phyloP scores from a whole-genome alignment of 2,888 invertebrate species.

The Ommatoiulus sabulosus region DNA sequence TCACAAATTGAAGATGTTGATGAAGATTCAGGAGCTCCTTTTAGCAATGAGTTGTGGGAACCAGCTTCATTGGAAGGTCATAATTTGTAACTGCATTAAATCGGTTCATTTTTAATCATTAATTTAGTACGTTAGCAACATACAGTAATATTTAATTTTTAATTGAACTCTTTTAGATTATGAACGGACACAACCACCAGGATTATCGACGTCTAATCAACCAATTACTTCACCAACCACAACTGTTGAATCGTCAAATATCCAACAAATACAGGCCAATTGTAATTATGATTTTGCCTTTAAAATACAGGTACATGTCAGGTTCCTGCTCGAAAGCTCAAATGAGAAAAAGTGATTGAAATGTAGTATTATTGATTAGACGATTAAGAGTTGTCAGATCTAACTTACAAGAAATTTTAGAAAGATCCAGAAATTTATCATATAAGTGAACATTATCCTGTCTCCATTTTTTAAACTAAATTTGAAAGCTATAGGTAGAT shows the following conservation, averaged over 20 bases:
- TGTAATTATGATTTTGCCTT: not conserved
- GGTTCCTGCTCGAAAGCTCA: not conserved
- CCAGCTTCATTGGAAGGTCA: not conserved
- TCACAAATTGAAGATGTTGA: too few species aligned
- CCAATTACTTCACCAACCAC: not conserved
- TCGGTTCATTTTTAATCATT: not conserved
- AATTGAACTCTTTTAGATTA: not conserved
- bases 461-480: too few species aligned
- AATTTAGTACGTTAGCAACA: not conserved
- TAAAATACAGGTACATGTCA: not conserved
- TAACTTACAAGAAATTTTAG: too few species aligned
- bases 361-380: too few species aligned
- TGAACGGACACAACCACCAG: not conserved
- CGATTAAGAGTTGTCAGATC: too few species aligned
- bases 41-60: not conserved
- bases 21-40: not conserved
- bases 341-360: too few species aligned
- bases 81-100: not conserved
- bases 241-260: not conserved
- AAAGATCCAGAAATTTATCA: too few species aligned
- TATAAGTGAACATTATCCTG: too few species aligned
- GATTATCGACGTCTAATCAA: not conserved
- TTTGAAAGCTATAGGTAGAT: too few species aligned
- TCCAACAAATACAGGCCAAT: not conserved
- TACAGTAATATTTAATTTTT: not conserved